phyloP scores from a whole-genome alignment of 2,797 vertebrate genomes.

The Bradypus variegatus region DNA sequence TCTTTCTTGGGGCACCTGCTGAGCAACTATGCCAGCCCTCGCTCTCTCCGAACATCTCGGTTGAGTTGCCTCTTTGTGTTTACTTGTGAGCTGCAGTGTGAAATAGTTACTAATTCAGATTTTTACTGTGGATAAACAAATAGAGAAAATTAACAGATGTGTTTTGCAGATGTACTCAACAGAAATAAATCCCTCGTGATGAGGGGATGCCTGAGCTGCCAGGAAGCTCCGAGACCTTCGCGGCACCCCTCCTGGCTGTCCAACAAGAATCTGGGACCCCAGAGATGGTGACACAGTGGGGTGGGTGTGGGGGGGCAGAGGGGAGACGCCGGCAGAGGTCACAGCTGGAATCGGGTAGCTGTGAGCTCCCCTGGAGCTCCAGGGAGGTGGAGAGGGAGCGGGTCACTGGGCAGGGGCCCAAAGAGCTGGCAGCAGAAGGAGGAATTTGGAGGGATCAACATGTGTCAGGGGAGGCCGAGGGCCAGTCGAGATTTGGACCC shows the following conservation, averaged over 20 bases:
- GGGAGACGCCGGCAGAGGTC: too few relatives aligned
- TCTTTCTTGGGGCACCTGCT: accelerated
- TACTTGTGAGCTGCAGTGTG: slow-evolving; percentile 36
- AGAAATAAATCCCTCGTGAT: neutral
- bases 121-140: slow-evolving; percentile 67
- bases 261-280: accelerated
- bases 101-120: slow-evolving; percentile 54
- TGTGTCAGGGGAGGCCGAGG: accelerated
- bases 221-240: neutral
- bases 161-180: slow-evolving; percentile 55
- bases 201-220: accelerated
- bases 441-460: too few relatives aligned
- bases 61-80: neutral
- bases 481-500: neutral
- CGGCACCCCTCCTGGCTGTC: accelerated
- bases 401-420: neutral
- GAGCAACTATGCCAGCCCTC: accelerated
- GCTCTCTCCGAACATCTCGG: accelerated
- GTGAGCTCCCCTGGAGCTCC: accelerated
- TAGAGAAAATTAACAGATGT: slow-evolving; percentile 59
- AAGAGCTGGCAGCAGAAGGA: too few relatives aligned
- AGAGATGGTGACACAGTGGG: accelerated
- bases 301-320: neutral
- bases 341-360: neutral
- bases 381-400: accelerated